Evolutionary conservation across 1,140 invertebrate species (phyloP), one percentile per base, ranked within the genome.

Genomic region (Octopus bimaculoides): DNA sequence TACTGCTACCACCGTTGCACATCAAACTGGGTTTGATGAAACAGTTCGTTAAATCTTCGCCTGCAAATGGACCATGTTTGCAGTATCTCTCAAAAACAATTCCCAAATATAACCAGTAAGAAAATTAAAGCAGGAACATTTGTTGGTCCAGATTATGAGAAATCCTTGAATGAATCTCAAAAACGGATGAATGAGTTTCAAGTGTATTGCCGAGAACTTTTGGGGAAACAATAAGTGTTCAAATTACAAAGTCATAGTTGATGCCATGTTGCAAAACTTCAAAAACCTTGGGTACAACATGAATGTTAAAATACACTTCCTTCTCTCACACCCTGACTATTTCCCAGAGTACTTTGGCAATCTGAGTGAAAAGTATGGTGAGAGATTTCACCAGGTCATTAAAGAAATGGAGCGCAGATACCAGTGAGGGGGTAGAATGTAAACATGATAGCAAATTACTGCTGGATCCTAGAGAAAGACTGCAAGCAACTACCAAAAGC

Each of bases 1-100:
- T 66, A 14, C 61, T 66, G 61, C 61, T 66, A 66, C 61, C 61
- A 66, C 61, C 61, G n/a, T 66, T 66, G n/a, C n/a, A n/a, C 61
- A 66, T 66, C n/a, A 66, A 66, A 14, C 61, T 66, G 12, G 3
- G 61, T n/a, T n/a, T 66, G n/a, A 66, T n/a, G 61, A 66, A 66
- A n/a, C 61, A 66, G n/a, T 66, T 66, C n/a, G n/a, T 66, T 12
- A 66, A 66, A 66, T 12, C n/a, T 14, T 66, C 3, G n/a, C 12
- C 12, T 66, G n/a, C 12, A 66, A n/a, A 66, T 66, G 61, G 61
- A 14, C 12, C 2, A n/a, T 66, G 61, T 66, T 66, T 66, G 12
- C 12, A n/a, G n/a, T 66, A 66, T n/a, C 61, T 66, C n/a, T 66
- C 61, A 14, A 3, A 66, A 12, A 66, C 26, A 66, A 66, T 66